phyloP scores from a whole-genome alignment of 2,797 vertebrate genomes.

The Myotis pilosus region DNA sequence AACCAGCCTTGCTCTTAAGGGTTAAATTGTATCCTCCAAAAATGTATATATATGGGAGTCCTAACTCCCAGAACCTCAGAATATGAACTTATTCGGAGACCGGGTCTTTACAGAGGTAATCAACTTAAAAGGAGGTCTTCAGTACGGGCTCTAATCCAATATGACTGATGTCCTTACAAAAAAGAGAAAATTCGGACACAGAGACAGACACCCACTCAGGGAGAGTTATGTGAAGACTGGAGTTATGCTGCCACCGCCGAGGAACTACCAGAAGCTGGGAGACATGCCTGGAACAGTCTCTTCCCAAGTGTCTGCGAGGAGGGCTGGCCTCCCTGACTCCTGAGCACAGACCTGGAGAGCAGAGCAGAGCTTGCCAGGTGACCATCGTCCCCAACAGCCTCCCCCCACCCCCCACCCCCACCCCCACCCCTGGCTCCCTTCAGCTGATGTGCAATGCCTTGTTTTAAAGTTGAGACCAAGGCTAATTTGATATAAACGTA shows the following conservation, averaged over 20 bases:
- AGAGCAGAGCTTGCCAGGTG: background rate
- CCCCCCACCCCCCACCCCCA: accelerated
- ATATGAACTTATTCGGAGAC: background rate
- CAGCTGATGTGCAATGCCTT: background rate
- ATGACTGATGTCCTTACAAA: background rate
- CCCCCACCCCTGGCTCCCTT: accelerated
- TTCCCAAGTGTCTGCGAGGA: background rate
- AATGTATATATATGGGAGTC: background rate
- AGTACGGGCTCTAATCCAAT: background rate
- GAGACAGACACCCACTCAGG: background rate
- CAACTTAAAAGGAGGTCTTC: background rate
- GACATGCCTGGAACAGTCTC: background rate
- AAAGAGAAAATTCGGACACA: background rate
- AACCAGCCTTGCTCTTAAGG: background rate
- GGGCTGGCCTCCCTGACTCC: background rate
- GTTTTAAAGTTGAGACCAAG: conserved; percentile 25
- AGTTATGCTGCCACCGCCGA: background rate
- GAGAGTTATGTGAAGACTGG: background rate
- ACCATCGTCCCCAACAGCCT: background rate
- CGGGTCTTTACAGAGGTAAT: background rate
- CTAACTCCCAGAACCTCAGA: background rate
- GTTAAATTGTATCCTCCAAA: background rate
- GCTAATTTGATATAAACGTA: background rate
- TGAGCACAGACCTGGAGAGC: background rate
- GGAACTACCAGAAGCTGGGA: background rate